Conservation (phyloP, 2,888 invertebrate species). For the Mesochorus sp. region DNA sequence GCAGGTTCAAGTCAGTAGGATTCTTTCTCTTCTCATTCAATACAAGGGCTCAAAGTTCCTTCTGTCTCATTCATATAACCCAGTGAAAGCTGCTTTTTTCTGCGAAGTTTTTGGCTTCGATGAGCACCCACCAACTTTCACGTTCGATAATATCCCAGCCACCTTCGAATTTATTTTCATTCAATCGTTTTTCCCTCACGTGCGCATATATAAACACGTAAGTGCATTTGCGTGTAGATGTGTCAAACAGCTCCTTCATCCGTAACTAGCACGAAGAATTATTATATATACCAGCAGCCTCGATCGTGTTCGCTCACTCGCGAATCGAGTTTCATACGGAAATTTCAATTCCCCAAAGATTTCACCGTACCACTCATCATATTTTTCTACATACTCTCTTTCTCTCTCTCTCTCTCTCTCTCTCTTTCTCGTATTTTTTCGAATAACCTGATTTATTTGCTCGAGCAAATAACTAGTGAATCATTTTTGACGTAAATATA, state of each 20-base stretch:
- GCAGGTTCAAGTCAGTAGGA: too few relatives aligned
- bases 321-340: slow-evolving; percentile 24
- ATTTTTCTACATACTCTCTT: slow-evolving; percentile 53
- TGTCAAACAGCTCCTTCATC: slow-evolving; percentile 2
- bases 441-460: slow-evolving; percentile 39
- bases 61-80: too few relatives aligned
- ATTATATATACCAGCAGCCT: not conserved
- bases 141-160: not conserved
- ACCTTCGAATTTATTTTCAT: not conserved
- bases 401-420: slow-evolving; percentile 53
- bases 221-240: not conserved
- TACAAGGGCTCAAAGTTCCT: too few relatives aligned
- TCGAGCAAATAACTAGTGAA: slow-evolving; percentile 42
- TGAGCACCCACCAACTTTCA: too few relatives aligned
- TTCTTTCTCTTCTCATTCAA: too few relatives aligned
- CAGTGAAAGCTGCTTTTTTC: too few relatives aligned
- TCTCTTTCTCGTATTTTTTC: slow-evolving; percentile 37
- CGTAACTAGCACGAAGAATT: slow-evolving; percentile 12
- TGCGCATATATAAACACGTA: not conserved
- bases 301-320: slow-evolving; percentile 20
- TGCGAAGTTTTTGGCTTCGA: too few relatives aligned
- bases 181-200: not conserved
- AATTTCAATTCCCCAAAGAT: slow-evolving; percentile 40
- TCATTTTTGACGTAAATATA: slow-evolving; percentile 38
- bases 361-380: slow-evolving; percentile 27